Evolutionary conservation across 2,888 invertebrate species (phyloP), one percentile per base, ranked within the genome.

Genomic region (Drosophila putrida): DNA sequence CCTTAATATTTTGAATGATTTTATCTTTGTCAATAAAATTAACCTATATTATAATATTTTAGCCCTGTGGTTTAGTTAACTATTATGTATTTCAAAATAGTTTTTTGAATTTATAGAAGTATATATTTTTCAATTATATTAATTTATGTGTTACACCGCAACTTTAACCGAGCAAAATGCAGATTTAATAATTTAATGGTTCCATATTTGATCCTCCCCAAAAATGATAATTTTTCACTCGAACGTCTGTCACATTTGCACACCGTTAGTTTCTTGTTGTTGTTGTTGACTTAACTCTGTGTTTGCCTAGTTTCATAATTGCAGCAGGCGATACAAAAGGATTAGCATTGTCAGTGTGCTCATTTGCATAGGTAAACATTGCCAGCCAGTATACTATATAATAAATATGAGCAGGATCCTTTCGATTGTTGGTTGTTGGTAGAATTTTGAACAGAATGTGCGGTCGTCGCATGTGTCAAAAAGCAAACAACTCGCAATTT

Each of bases 291-390:
- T 54, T 43, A 54, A 27, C 43, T 43, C 33, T 10, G 4, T 43
- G 41, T 84, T 87, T 85, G 68, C 69, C 39, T 50, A 76, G 83
- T 75, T 74, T 85, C 76, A 76, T 86, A 86, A 86, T 86, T 86
- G 84, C 80, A 64, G 68, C 59, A 51, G 71, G 62, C 69, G 64
- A 53, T 35, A 41, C 44, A 43, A 71, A 53, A 50, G 80, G 78
- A 80, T 80, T 85, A 82, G 11, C 61, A 49, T 69, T 78, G 83
- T 83, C 89, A 65, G 47, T 70, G 71, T 55, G 43, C 81, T 84
- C 70, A 91, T 91, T 91, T 91, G 88, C 91, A 91, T 91, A 91
- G 80, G 66, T 65, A 80, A 82, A 84, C 78, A 57, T 27, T 27
- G 35, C 6, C 35, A 51, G 35, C 15, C n/a, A n/a, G n/a, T n/a